Base-by-base conservation (phyloP, 2,888 invertebrate species). In the Macaria notata region DNA sequence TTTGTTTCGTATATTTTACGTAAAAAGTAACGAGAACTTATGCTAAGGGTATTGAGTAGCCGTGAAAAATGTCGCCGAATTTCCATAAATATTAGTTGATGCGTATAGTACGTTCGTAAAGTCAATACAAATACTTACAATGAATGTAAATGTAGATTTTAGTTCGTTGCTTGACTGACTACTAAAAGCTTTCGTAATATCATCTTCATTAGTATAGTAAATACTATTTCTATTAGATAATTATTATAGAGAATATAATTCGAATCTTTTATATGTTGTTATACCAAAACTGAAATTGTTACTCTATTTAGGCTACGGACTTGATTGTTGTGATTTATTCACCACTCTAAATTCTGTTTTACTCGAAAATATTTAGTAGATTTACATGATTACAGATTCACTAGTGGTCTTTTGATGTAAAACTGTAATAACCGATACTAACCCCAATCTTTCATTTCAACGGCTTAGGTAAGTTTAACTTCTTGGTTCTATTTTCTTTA, bases 231-330 rank as follows among this genome's bases (percentile, higher is more conserved):
- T 72, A 69, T 74, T 75, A 71, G 58, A 64, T 64, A 75, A 76
- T 76, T 80, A 79, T 50, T 50, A 30, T 50, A 79, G 76, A 77
- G 81, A 84, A 81, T 84, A 76, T 81, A 65, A 83, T 85, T 84
- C 81, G 77, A 82, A 78, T 83, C 76, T 84, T 83, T 83, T 80
- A 78, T 77, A 79, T 82, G 78, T 77, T 83, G 79, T 81, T 82
- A 78, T 78, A 81, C 75, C 76, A 78, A 78, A 78, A 79, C 70
- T 73, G 68, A 78, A 62, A 75, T 76, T 78, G 73, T 78, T 71
- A 73, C 47, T 42, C 43, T 71, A 66, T 64, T 58, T 78, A 75
- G 72, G 71, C 69, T 72, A 76, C 63, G 70, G 77, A 76, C 79
- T 79, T 72, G 73, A 79, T 76, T 79, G 76, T 81, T 81, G 76